These are phyloP conservation scores for Tenthredo mesomela DNA, from an alignment of 2,888 invertebrate species.

Conservation along the genomic window DNA sequence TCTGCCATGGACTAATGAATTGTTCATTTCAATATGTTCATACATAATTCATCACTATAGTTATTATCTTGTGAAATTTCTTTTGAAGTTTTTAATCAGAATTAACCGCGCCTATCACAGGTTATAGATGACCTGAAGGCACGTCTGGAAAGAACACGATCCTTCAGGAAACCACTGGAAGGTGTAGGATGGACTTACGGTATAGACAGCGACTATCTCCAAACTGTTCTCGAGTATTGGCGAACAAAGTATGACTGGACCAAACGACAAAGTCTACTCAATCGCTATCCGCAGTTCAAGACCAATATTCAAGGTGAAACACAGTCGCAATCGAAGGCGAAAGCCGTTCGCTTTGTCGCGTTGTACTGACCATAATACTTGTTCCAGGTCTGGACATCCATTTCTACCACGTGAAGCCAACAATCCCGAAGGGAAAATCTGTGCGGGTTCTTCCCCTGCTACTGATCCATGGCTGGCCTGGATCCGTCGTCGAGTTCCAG, in stretches of 20 bases:
- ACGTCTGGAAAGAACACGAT: slow-evolving; percentile 80
- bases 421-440: slow-evolving; percentile 70
- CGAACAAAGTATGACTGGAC: slow-evolving; percentile 86
- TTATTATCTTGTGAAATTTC: not conserved
- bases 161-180: slow-evolving; percentile 82
- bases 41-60: not conserved
- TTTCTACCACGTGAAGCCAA: slow-evolving; percentile 86
- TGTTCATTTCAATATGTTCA: not conserved
- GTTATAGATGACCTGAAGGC: slow-evolving; percentile 82
- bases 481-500: slow-evolving; percentile 90
- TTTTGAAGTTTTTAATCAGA: not conserved
- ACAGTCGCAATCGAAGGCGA: not conserved
- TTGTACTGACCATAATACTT: not conserved
- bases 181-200: slow-evolving; percentile 89
- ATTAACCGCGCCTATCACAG: slow-evolving; percentile 70
- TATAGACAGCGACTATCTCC: slow-evolving; percentile 86
- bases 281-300: slow-evolving; percentile 86
- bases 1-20: not conserved
- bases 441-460: slow-evolving; percentile 84
- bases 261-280: slow-evolving; percentile 85
- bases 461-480: slow-evolving; percentile 93
- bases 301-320: slow-evolving; percentile 87
- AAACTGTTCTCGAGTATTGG: slow-evolving; percentile 89
- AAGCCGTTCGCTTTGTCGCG: not conserved
- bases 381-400: slow-evolving; percentile 84